Conservation (phyloP, 2,113 vertebrate species). For the Asarcornis scutulata region DNA sequence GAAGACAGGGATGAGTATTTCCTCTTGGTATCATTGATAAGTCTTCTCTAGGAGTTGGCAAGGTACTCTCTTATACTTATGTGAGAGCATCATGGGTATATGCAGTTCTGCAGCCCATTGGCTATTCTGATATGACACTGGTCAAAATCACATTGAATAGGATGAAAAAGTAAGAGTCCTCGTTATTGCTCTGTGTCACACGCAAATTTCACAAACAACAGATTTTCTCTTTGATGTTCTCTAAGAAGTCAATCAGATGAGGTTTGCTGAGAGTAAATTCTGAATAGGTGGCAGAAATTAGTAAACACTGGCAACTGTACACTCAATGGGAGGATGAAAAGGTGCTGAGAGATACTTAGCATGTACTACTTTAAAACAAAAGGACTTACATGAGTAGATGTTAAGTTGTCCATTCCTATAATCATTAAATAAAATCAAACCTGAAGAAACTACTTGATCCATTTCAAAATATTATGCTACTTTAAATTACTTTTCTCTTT, state of each 20-base stretch:
- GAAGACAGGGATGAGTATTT: not conserved
- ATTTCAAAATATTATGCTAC: not conserved
- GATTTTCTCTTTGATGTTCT: not conserved
- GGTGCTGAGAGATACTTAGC: not conserved
- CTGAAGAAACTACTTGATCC: not conserved
- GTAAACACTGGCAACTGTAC: not conserved
- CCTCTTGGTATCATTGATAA: not conserved
- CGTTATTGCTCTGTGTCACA: not conserved
- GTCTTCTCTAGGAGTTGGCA: not conserved
- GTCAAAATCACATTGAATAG: not conserved
- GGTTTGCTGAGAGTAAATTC: not conserved
- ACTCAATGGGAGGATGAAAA: not conserved
- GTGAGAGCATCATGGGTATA: rapidly evolving
- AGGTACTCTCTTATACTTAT: not conserved
- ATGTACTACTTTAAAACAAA: not conserved
- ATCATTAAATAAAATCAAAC: not conserved
- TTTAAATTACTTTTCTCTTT: not conserved
- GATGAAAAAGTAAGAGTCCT: not conserved
- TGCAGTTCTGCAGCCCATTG: not conserved
- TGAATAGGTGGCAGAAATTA: not conserved
- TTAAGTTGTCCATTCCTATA: not conserved
- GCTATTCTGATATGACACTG: not conserved
- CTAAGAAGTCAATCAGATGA: not conserved
- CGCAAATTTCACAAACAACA: not conserved
- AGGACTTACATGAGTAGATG: not conserved